Evolutionary conservation across 2,888 invertebrate genomes (phyloP), one percentile per base, ranked within the genome.

Genomic region (Laothoe populi): DNA sequence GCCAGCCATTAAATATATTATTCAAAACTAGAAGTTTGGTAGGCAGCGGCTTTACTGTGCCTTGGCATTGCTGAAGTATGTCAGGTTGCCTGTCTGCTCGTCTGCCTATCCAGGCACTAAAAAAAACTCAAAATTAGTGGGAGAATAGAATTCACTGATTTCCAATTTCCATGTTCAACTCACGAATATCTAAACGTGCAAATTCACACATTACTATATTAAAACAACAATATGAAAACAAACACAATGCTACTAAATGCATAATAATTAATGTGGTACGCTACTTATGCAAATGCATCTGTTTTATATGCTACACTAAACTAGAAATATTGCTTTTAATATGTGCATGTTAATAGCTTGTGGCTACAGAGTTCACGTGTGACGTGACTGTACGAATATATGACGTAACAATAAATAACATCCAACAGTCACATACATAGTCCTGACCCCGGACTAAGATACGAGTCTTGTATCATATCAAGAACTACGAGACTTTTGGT

Each of bases 211-310:
- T 26, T 31, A 45, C 42, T 11, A 16, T 59, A 26, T 26, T 42
- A 38, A 44, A 19, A 19, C 24, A 26, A 42, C n/a, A 42, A 13
- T 26, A 23, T 16, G 58, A 59, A 31, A n/a, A 3, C 19, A 11
- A 59, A 48, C 46, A 59, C 45, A 31, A 19, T 35, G 16, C 42
- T 26, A 59, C 44, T 59, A 59, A 26, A 59, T 26, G 58, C 58
- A 44, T 59, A 44, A 24, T 44, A 26, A 59, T 59, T 44, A 42
- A 59, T 26, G 42, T 26, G 24, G 24, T 44, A 42, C 24, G 16
- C 24, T 59, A 44, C 24, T 24, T 44, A 59, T 59, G 44, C 59
- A 31, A 59, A 45, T 59, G 31, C 13, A 21, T 45, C 19, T 31
- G 19, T 45, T 59, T 26, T 59, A 59, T 44, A 35, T 44, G 38